Evolutionary conservation across 30 jellyfish, hydroid and myxozoan species (phyloP), one percentile per base, ranked within the genome.

Genomic region (Aurelia aurita): DNA sequence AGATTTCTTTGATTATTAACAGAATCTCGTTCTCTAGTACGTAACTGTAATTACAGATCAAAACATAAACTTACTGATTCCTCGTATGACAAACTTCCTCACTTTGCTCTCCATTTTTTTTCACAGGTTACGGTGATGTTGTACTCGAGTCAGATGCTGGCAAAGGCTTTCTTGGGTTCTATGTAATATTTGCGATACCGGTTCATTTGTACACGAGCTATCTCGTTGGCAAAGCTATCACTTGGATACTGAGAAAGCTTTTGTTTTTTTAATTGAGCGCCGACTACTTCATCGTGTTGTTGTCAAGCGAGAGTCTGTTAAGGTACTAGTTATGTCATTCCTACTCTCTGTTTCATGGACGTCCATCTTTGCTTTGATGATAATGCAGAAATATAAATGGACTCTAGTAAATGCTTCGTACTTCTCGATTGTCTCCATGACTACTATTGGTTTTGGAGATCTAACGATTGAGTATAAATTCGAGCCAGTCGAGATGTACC

Each of bases 191-290:
- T 72, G 86, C 72, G n/a, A 74, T 74, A 54, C 86, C 86, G 8
- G 57, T 74, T 74, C 86, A 74, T 61, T 1, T 74, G 66, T 74
- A 74, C 86, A 74, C 86, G 32, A 74, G 86, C 58, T 55, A 54
- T 60, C 72, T 74, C 0, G 21, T 74, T 74, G 86, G 86, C 66
- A 74, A 59, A 59, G 65, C 49, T 28, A 74, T 74, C 5, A 74
- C 71, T 19, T 28, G 46, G 43, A 13, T 34, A 20, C 28, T 74
- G 6, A 55, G 34, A 64, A 55, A 32, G 49, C 60, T 74, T 23
- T 51, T 74, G 23, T 57, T 15, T 58, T 26, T 58, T 26, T 55
- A 20, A 45, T 57, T 58, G 86, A 74, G 58, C 35, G 55, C 35
- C 27, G 49, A 34, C 2, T 74, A 16, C 53, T 74, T 64, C 74